These are phyloP conservation scores for Danaus chrysippus DNA, from an alignment of 2,888 invertebrate genomes.

Conservation along the genomic window DNA sequence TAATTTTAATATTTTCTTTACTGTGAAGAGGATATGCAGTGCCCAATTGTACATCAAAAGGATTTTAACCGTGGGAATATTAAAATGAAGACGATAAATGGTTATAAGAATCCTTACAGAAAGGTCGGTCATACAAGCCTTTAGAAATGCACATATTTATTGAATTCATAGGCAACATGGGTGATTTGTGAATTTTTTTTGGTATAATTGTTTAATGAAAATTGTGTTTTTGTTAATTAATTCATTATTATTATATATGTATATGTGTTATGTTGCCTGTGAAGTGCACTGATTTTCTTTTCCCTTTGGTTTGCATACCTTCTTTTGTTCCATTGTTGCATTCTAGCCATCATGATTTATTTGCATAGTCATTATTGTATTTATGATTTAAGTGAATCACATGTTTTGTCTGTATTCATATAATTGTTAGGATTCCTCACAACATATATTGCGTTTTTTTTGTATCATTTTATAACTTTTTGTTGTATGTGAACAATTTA, in stretches of 20 bases:
- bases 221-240: neutral
- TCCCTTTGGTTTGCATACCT: conserved; percentile 53
- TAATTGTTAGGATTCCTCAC: neutral
- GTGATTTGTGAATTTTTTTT: conserved; percentile 9
- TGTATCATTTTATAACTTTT: neutral
- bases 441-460: conserved; percentile 6
- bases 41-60: conserved; percentile 68
- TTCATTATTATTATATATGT: neutral
- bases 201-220: neutral
- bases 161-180: conserved; percentile 56
- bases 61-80: conserved; percentile 63
- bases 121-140: conserved; percentile 63
- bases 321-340: conserved; percentile 62
- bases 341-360: conserved; percentile 39
- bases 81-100: conserved; percentile 72
- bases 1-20: conserved; percentile 55
- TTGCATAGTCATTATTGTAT: conserved; percentile 38
- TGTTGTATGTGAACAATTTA: neutral
- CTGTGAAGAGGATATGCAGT: conserved; percentile 74
- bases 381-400: conserved; percentile 31
- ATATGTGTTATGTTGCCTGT: conserved; percentile 53
- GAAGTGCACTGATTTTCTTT: conserved; percentile 49
- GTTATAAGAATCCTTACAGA: conserved; percentile 69
- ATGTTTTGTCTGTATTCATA: conserved; percentile 22
- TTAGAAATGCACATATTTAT: conserved; percentile 34